Percentiles rank a stretch among this genome's conserved stretches.
phyloP scores from a whole-genome alignment of 2,113 vertebrate genomes.

The Prunella himalayana region DNA sequence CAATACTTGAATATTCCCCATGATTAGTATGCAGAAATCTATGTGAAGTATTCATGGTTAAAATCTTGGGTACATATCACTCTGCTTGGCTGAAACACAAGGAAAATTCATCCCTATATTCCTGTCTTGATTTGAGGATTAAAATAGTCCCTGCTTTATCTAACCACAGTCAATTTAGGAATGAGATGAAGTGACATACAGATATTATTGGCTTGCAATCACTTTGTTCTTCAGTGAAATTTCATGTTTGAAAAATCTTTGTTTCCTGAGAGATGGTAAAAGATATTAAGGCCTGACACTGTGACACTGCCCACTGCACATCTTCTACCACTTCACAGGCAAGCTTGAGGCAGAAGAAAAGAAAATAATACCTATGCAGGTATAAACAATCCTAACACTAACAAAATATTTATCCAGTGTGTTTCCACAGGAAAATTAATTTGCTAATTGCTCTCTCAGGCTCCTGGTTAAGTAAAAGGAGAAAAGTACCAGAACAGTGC shows the following conservation, averaged over 20 bases:
- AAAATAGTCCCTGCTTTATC: conserved; percentile 25
- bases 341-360: not conserved
- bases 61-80: not conserved
- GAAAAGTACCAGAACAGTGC: not conserved
- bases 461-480: not conserved
- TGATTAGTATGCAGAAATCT: not conserved
- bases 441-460: not conserved
- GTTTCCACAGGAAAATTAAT: not conserved
- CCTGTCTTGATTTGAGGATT: not conserved
- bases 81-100: not conserved
- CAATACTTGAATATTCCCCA: not conserved
- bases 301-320: not conserved
- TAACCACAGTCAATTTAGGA: not conserved
- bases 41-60: not conserved
- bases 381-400: not conserved
- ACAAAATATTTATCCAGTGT: not conserved
- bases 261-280: not conserved
- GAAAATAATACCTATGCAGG: not conserved
- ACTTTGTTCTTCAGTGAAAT: not conserved
- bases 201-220: not conserved
- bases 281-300: not conserved
- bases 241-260: not conserved
- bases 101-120: not conserved
- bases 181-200: not conserved
- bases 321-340: not conserved